Base-by-base conservation (phyloP, 1,140 invertebrate species). In the Eupristina koningsbergeri region DNA sequence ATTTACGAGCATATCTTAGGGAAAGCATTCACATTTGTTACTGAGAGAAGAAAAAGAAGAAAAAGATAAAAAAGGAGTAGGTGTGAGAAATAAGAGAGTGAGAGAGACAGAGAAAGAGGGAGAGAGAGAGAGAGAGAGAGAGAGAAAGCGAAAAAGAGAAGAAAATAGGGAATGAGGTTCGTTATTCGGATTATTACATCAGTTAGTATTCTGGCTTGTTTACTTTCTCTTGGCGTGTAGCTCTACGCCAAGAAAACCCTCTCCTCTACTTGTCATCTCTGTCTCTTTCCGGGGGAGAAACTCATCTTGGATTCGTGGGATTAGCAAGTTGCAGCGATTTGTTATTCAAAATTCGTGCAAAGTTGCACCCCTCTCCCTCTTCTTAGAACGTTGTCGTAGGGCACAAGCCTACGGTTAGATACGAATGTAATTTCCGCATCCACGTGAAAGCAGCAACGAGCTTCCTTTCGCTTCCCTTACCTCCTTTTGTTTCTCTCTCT, bases 301-400 rank as follows among this genome's bases (percentile, higher is more conserved):
- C 58, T 8, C n/a, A 31, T 31, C 80, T 76, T 53, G 67, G 83
- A 78, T 83, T 53, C 75, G 67, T 80, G 74, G 85, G 87, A 88
- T 88, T 88, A 88, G 86, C 86, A 81, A 85, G 80, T 85, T 80
- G 85, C 84, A 81, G 61, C 86, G 88, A 89, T 89, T 89, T 89
- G 87, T 87, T 88, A 88, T 89, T 87, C 88, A 88, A 88, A 89
- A 89, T 89, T 89, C 89, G 85, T 85, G 85, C 86, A 86, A 88
- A 88, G 86, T 84, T 85, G 86, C 73, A 73, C 85, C 74, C 74
- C 87, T 80, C n/a, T n/a, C 69, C 67, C 61, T 45, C 71, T 74
- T 69, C 19, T 61, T 34, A n/a, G 1, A 1, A 7, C 29, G 39
- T 77, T 26, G 47, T 53, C 26, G 45, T 39, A 64, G 79, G 45